Percentiles rank a stretch among this genome's conserved stretches.
Evolutionary conservation across 2,888 invertebrate genomes (phyloP).

Genomic region (Drosophila siamana): DNA sequence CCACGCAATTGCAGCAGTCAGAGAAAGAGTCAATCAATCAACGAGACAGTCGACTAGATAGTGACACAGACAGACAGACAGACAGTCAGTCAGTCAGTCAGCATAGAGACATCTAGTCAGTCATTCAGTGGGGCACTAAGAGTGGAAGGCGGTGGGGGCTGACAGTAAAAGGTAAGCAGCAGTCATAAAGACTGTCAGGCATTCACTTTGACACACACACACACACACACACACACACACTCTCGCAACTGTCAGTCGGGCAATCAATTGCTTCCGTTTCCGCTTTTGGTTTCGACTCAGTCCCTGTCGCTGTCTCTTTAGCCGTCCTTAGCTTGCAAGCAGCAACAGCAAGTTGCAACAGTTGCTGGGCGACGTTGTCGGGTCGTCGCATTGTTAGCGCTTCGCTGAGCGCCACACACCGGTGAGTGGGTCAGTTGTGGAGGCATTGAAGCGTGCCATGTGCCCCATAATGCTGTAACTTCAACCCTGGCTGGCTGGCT

Average conservation of each 20-base stretch:
- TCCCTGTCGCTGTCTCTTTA: too few relatives aligned
- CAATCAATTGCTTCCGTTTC: slow-evolving; percentile 67
- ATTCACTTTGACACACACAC: slow-evolving; percentile 7
- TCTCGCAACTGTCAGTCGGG: slow-evolving; percentile 9
- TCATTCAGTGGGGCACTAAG: too few relatives aligned
- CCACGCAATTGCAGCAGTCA: neutral
- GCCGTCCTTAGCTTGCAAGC: neutral
- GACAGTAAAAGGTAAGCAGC: too few relatives aligned
- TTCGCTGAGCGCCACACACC: slow-evolving; percentile 32
- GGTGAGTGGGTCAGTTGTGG: slow-evolving; percentile 44
- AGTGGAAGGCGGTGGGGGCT: too few relatives aligned
- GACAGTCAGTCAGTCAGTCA: neutral
- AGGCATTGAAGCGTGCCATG: slow-evolving; percentile 55
- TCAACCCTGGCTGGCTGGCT: slow-evolving; percentile 10
- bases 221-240: too few relatives aligned
- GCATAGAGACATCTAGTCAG: neutral
- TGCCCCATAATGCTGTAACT: slow-evolving; percentile 12
- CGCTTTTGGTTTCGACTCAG: slow-evolving; percentile 36
- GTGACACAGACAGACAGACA: neutral
- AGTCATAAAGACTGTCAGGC: neutral
- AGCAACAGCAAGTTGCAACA: slow-evolving; percentile 2
- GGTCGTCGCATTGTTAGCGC: slow-evolving; percentile 53
- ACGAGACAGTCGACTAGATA: too few relatives aligned
- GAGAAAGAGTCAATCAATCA: too few relatives aligned
- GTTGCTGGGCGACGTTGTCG: slow-evolving; percentile 7